Evolutionary conservation across 2,113 vertebrate species (phyloP).

Genomic region (Poicephalus gulielmi): DNA sequence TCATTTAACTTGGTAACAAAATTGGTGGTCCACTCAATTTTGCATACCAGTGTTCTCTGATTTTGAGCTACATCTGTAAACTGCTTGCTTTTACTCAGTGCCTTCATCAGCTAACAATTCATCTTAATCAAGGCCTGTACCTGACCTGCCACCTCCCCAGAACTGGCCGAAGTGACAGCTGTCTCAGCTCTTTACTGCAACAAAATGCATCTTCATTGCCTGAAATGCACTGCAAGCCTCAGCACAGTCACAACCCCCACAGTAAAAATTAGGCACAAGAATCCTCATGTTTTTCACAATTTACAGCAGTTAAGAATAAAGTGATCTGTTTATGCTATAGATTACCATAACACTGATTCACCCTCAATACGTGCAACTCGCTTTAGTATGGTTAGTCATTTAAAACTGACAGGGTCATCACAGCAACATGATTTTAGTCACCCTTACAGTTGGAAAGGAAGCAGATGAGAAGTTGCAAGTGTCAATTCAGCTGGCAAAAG

Average conservation of each 20-base stretch:
- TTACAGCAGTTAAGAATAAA: not conserved
- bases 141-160: not conserved
- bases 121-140: conserved; percentile 16
- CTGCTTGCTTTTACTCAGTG: not conserved
- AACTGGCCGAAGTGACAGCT: not conserved
- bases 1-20: not conserved
- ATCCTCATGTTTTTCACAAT: not conserved
- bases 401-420: conserved; percentile 43
- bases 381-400: not conserved
- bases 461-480: not conserved
- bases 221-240: not conserved
- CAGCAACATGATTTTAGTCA: conserved; percentile 39
- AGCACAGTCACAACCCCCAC: not conserved
- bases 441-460: conserved; percentile 35
- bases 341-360: not conserved
- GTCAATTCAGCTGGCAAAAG: not conserved
- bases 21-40: not conserved
- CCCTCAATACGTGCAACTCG: not conserved
- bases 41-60: not conserved
- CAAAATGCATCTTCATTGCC: conserved; percentile 4
- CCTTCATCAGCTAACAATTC: conserved; percentile 25
- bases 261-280: not conserved
- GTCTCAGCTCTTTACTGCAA: not conserved
- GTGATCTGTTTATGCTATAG: not conserved
- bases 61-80: not conserved